These are phyloP conservation scores for Neoascia interrupta DNA, from an alignment of 2,888 invertebrate species.

Conservation along the genomic window DNA sequence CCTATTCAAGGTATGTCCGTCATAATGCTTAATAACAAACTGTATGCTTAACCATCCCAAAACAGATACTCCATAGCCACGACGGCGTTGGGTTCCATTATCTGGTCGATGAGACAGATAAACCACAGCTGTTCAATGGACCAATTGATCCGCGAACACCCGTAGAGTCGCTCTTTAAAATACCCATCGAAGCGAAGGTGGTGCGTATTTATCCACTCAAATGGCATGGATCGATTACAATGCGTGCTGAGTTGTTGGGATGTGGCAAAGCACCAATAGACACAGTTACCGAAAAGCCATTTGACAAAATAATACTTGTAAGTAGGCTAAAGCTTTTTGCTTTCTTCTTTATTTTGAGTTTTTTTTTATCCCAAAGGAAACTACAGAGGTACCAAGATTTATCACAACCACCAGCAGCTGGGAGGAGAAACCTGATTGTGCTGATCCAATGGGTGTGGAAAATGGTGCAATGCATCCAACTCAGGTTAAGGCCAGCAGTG, in stretches of 20 bases:
- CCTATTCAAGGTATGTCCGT: slow-evolving; percentile 82
- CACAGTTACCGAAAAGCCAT: slow-evolving; percentile 44
- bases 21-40: not conserved
- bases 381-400: slow-evolving; percentile 7
- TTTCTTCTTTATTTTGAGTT: not conserved
- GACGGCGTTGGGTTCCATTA: slow-evolving; percentile 84
- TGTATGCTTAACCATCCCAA: slow-evolving; percentile 4
- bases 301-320: slow-evolving; percentile 25
- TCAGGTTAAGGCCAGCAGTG: slow-evolving; percentile 81
- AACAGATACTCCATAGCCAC: slow-evolving; percentile 81
- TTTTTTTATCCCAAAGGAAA: not conserved
- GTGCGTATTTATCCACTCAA: slow-evolving; percentile 86
- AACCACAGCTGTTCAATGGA: slow-evolving; percentile 86
- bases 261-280: slow-evolving; percentile 79
- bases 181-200: slow-evolving; percentile 88
- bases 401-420: slow-evolving; percentile 47
- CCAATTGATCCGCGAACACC: slow-evolving; percentile 83
- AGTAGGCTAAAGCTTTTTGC: too few species aligned
- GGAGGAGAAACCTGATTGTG: slow-evolving; percentile 81
- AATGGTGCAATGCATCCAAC: slow-evolving; percentile 83
- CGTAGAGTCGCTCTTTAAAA: slow-evolving; percentile 84
- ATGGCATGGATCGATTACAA: slow-evolving; percentile 84
- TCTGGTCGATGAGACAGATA: slow-evolving; percentile 81
- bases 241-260: slow-evolving; percentile 88
- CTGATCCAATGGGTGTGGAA: slow-evolving; percentile 87